These are phyloP conservation scores for Gandaritis pyraliata DNA, from an alignment of 2,888 invertebrate species.

Conservation along the genomic window DNA sequence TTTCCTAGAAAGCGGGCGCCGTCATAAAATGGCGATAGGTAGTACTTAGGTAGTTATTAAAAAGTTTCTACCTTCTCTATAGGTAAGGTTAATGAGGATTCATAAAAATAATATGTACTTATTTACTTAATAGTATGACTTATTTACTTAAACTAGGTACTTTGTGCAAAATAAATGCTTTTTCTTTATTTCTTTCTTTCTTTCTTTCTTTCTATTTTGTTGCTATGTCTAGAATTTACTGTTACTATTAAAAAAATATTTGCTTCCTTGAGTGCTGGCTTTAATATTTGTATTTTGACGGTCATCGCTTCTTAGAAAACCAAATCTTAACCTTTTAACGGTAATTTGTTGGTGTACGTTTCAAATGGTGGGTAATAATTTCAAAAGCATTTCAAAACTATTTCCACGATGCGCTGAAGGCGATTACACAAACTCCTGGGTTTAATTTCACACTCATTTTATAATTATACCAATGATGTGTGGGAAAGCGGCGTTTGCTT, in stretches of 20 bases:
- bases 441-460: slow-evolving; percentile 39
- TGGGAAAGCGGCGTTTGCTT: slow-evolving; percentile 24
- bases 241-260: too few relatives aligned
- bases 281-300: neutral
- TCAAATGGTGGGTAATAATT: slow-evolving; percentile 35
- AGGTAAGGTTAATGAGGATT: too few relatives aligned
- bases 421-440: slow-evolving; percentile 35
- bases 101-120: too few relatives aligned
- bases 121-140: too few relatives aligned
- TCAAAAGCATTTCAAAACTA: slow-evolving; percentile 33
- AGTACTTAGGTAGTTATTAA: too few relatives aligned
- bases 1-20: neutral
- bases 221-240: too few relatives aligned
- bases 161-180: too few relatives aligned
- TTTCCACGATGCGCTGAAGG: slow-evolving; percentile 35
- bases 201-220: too few relatives aligned
- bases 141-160: too few relatives aligned
- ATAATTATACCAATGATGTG: slow-evolving; percentile 32
- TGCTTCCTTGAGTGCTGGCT: too few relatives aligned
- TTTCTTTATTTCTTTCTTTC: too few relatives aligned
- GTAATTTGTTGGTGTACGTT: slow-evolving; percentile 30
- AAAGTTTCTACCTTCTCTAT: too few relatives aligned
- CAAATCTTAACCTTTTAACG: slow-evolving; percentile 26
- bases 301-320: neutral
- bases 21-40: neutral